Evolutionary conservation across 2,888 invertebrate genomes (phyloP).

Genomic region (Synergus umbraculus): DNA sequence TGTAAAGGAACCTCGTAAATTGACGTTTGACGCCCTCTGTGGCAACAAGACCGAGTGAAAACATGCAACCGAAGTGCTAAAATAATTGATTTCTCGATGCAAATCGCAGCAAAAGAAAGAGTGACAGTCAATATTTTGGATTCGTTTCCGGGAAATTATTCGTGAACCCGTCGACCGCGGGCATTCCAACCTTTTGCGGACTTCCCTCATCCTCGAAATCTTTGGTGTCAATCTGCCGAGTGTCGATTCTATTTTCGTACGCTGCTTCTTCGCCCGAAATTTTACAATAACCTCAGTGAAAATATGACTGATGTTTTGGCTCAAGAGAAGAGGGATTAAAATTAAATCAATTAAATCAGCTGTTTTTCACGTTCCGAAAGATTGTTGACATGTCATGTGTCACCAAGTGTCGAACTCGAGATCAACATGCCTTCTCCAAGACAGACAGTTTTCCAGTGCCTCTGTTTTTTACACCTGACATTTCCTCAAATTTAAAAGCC

Average conservation of each 20-base stretch:
- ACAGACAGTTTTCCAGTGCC: constrained; percentile 38
- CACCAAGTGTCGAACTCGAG: constrained; percentile 8
- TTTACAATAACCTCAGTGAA: constrained; percentile 30
- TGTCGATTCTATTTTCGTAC: constrained; percentile 62
- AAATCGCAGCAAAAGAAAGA: constrained; percentile 19
- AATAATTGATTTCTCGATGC: constrained; percentile 32
- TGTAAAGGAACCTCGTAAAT: not conserved
- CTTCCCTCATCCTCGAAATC: constrained; percentile 15
- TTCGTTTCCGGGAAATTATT: not conserved
- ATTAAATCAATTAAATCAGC: constrained; percentile 16
- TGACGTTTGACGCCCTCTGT: constrained; percentile 29
- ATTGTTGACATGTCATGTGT: constrained; percentile 43
- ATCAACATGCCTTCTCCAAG: constrained; percentile 34
- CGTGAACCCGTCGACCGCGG: not conserved
- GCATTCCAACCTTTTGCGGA: not conserved
- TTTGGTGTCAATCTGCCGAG: constrained; percentile 9
- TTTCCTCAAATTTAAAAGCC: constrained; percentile 19
- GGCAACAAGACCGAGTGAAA: constrained; percentile 22
- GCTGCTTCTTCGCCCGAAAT: constrained; percentile 51
- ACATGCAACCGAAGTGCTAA: not conserved
- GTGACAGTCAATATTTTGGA: constrained; percentile 15
- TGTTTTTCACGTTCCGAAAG: not conserved
- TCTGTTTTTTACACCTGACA: constrained; percentile 38
- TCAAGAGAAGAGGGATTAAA: constrained; percentile 2
- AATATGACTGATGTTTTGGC: constrained; percentile 29